Base-by-base conservation (phyloP, 2,113 vertebrate species). In the Sturnira hondurensis region DNA sequence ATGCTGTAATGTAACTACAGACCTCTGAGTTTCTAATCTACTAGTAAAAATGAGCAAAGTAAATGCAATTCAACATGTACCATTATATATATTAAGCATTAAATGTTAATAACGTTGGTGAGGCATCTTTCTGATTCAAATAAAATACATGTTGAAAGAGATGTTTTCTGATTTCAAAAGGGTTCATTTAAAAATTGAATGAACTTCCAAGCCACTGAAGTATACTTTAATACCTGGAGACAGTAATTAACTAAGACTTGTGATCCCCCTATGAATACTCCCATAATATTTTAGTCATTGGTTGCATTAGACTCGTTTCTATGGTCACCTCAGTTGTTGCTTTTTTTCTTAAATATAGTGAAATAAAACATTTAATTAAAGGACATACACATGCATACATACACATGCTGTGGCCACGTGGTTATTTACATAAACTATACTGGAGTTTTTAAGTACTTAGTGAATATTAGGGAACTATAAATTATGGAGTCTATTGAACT, bases 401-500 rank as follows among this genome's bases (percentile, higher is more conserved):
- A 33, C 16, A 92, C 61, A 90, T 15, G 33, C n/a, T 82, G 7
- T 3, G 80, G 76, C 50, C 89, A 91, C 94, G 41, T 90, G 89
- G 52, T 80, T 93, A 61, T 97, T 97, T 97, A 83, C 54, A 86
- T 84, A 97, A 97, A 96, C 61, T 87, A 50, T 38, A 58, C 52
- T 77, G 70, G 90, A 61, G 86, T 91, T 95, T 97, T 97, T 91
- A 96, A 94, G 45, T 96, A 91, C 95, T 94, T 97, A 97, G 93
- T 96, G 96, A 96, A 77, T 96, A 96, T 97, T 94, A 96, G 45
- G 81, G 47, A 96, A 95, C 88, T 84, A 86, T 96, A 97, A 96
- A 95, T 63, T 94, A 93, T 96, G 45, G 80, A 95, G 91, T 96
- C 68, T 97, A 50, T 91, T 92, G 90, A 96, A 86, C 56, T 89